phyloP scores from a whole-genome alignment of 2,113 vertebrate species.

The Phaetusa simplex region DNA sequence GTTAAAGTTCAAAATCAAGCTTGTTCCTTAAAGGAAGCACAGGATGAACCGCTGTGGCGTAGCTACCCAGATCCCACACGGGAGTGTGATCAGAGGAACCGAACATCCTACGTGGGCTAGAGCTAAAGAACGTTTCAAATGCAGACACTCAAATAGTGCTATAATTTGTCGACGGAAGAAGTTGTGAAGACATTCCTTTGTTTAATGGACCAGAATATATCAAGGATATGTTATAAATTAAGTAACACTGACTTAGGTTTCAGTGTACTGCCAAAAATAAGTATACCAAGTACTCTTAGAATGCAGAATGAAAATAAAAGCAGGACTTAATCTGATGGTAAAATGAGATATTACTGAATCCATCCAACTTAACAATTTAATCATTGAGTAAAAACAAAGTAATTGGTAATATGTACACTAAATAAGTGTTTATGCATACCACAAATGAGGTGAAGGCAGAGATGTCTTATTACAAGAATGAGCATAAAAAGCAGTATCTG shows the following conservation, averaged over 20 bases:
- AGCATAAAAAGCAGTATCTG: neutral
- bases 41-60: neutral
- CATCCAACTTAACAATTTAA: neutral
- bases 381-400: neutral
- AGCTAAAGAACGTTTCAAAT: neutral
- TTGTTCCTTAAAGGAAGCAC: neutral
- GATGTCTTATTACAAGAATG: neutral
- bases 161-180: neutral
- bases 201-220: slow-evolving; percentile 10
- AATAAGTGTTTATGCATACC: neutral
- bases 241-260: neutral
- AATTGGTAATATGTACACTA: neutral
- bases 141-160: neutral
- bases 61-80: neutral
- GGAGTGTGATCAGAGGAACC: neutral
- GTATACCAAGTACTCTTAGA: neutral
- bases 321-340: neutral
- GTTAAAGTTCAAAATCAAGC: neutral
- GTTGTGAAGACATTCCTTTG: slow-evolving; percentile 13
- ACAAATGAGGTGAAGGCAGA: neutral
- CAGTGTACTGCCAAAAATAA: slow-evolving; percentile 11
- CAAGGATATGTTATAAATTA: slow-evolving; percentile 6
- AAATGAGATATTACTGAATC: neutral
- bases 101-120: neutral
- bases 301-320: neutral